Base-by-base conservation (phyloP, 2,888 invertebrate genomes). In the Trachelus iudaicus region DNA sequence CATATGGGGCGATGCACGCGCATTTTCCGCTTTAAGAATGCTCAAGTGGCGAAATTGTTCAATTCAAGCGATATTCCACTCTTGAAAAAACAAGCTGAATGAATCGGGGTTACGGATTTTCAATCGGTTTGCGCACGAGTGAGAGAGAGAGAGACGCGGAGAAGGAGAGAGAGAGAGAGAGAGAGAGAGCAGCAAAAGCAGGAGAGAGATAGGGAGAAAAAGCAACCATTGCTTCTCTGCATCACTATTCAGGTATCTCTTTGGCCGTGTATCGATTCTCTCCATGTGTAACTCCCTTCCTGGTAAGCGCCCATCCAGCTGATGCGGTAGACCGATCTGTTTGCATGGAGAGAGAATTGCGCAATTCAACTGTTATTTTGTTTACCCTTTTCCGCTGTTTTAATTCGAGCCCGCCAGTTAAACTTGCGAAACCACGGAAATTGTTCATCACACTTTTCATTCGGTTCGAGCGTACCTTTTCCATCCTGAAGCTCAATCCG, bases 341-440 rank as follows among this genome's bases (percentile, higher is more conserved):
- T 81, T 78, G 78, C 69, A 40, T 69, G 76, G 74, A 31, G n/a
- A 13, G 73, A 76, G 77, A 83, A 84, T 84, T 77, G 80, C 79
- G 40, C 81, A 81, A 85, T 84, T 83, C 84, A 77, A 80, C 82
- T 82, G 83, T 85, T 85, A 85, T 85, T 86, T 83, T 85, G 86
- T 87, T 87, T 84, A 83, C 83, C 76, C 83, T 83, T 81, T 82
- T 84, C 82, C 83, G 81, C 79, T 80, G 82, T 83, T 86, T 87
- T 86, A 86, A 86, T 87, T 85, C 82, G 78, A 79, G 78, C 79
- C 35, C 69, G 78, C 73, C 37, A 76, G 77, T 86, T 79, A 84
- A 86, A 81, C 79, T 81, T 83, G 75, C 73, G 79, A 80, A 81
- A 81, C 83, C 81, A 78, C 82, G 80, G 82, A 82, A 86, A 81